These are phyloP conservation scores for Pseudomugil tenellus DNA, from an alignment of 2,797 vertebrate species.

Conservation along the genomic window DNA sequence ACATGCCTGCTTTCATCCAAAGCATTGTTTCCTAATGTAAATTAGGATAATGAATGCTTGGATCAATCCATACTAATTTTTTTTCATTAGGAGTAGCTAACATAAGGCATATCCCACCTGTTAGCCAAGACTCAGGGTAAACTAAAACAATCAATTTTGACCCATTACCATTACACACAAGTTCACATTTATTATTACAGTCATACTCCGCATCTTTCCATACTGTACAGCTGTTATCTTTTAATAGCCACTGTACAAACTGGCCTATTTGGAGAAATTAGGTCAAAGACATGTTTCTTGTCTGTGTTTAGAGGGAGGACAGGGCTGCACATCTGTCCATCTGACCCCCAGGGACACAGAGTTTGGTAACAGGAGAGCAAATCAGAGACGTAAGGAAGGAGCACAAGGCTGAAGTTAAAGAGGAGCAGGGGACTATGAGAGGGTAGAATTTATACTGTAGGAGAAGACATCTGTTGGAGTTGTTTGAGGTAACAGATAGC, in stretches of 20 bases:
- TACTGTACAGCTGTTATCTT: slow-evolving; percentile 54
- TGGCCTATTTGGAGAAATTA: slow-evolving; percentile 53
- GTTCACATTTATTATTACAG: no score
- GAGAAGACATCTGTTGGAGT: slow-evolving; percentile 62
- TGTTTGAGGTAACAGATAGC: slow-evolving; percentile 29
- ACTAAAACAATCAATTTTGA: no score
- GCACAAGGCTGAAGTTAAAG: slow-evolving; percentile 55
- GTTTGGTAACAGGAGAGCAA: slow-evolving; percentile 19
- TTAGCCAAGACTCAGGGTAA: no score
- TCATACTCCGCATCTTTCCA: slow-evolving; percentile 8
- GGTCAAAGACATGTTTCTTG: slow-evolving; percentile 48
- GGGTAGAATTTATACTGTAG: slow-evolving; percentile 30
- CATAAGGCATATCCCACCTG: no score
- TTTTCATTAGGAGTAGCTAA: background rate
- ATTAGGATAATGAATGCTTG: background rate
- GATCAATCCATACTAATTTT: background rate
- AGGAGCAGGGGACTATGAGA: slow-evolving; percentile 31
- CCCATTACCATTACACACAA: no score
- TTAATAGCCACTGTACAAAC: slow-evolving; percentile 39
- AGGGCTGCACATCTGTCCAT: slow-evolving; percentile 63
- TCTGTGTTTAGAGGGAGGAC: slow-evolving; percentile 12
- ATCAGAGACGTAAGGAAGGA: slow-evolving; percentile 47
- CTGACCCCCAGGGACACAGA: slow-evolving; percentile 51
- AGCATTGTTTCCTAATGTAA: background rate
- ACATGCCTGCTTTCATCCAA: background rate